Conservation (phyloP, 2,113 vertebrate genomes). For the Apeltes quadracus region DNA sequence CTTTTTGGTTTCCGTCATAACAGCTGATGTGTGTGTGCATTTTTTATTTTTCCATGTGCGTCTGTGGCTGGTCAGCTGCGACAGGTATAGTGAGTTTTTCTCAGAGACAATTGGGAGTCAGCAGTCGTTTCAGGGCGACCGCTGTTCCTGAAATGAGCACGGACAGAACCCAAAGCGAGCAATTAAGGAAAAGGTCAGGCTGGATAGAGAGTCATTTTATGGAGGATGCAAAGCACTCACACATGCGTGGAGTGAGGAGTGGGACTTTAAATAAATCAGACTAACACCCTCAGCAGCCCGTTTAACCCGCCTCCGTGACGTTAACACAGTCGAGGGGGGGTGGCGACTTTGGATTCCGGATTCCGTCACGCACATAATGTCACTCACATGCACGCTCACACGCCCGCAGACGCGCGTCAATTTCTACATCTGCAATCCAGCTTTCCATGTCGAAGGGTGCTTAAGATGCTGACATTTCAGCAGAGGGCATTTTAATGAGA, state of each 20-base stretch:
- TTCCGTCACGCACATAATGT: conserved; percentile 19
- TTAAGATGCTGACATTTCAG: conserved; percentile 67
- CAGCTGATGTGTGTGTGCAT: conserved; percentile 4
- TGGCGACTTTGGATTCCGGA: too few species aligned
- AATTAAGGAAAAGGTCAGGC: conserved; percentile 83
- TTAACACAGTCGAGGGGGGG: not conserved
- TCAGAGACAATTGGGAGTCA: conserved; percentile 72
- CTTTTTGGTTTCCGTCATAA: conserved; percentile 40
- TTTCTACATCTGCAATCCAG: conserved; percentile 53
- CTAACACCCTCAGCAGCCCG: not conserved
- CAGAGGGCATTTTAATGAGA: conserved; percentile 59
- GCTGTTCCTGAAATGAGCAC: conserved; percentile 65
- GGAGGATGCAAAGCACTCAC: conserved; percentile 36
- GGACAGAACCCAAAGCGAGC: conserved; percentile 76
- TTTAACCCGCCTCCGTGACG: conserved; percentile 13
- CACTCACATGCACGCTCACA: conserved; percentile 8
- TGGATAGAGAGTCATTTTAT: conserved; percentile 72
- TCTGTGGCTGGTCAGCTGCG: conserved; percentile 31
- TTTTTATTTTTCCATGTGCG: conserved; percentile 20
- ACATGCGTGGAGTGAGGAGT: conserved; percentile 28
- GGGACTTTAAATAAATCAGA: conserved; percentile 8
- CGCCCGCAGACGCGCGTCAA: conserved; percentile 40
- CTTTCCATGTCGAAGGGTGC: conserved; percentile 44
- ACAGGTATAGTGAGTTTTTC: conserved; percentile 60
- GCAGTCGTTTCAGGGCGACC: conserved; percentile 64